Evolutionary conservation across 2,113 vertebrate genomes (phyloP).

Genomic region (Aphyosemion australe): DNA sequence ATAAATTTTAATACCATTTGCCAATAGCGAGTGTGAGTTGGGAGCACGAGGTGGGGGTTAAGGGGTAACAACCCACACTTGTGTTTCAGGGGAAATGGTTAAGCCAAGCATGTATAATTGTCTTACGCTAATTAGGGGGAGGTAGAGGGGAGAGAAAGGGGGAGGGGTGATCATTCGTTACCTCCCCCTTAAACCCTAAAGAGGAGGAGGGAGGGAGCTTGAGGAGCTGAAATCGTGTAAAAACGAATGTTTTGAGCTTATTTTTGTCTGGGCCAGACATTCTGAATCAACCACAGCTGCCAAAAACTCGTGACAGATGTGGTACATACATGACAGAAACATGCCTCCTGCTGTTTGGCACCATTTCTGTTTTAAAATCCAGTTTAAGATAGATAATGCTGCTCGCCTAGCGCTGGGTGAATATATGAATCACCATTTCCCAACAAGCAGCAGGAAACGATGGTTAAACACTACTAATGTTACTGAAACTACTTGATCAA

Average conservation of each 20-base stretch:
- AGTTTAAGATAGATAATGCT: neutral
- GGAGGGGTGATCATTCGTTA: conserved; percentile 22
- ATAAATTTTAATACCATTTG: conserved; percentile 67
- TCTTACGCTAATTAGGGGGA: conserved; percentile 81
- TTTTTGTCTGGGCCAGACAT: conserved; percentile 53
- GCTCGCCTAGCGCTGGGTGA: too few species aligned
- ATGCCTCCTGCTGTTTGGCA: conserved; percentile 19
- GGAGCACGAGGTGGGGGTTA: conserved; percentile 20
- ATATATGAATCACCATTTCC: conserved; percentile 36
- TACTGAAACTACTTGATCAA: neutral
- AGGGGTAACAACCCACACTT: conserved; percentile 66
- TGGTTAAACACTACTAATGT: neutral
- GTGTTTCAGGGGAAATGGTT: conserved; percentile 78
- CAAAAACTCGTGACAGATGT: conserved; percentile 68
- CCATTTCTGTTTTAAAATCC: conserved; percentile 10
- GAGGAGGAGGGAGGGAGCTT: conserved; percentile 45
- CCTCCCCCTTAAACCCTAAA: neutral
- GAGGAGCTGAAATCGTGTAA: conserved; percentile 39
- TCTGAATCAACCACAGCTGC: conserved; percentile 65
- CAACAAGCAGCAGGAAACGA: neutral
- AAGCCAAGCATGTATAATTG: conserved; percentile 84
- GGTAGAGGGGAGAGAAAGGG: conserved; percentile 23
- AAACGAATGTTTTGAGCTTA: conserved; percentile 42
- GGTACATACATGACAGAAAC: conserved; percentile 38
- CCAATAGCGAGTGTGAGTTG: conserved; percentile 41